Percentiles rank a stretch among this genome's conserved stretches.
These are phyloP conservation scores for Argyra leucocephala DNA, from an alignment of 2,888 invertebrate genomes.

Conservation along the genomic window DNA sequence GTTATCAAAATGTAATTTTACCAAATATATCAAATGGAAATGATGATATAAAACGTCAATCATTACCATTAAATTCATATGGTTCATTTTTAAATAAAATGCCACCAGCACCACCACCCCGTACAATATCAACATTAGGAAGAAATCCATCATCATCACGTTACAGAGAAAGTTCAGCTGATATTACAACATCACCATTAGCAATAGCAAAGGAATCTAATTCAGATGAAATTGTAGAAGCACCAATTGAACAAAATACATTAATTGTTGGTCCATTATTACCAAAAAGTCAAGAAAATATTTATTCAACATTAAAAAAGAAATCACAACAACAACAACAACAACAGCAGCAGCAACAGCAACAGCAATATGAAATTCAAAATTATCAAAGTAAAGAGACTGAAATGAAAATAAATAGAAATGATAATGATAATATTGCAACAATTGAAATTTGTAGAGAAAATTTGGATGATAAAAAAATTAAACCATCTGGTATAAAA, in stretches of 20 bases:
- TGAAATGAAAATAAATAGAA: constrained; percentile 23
- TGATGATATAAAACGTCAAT: constrained; percentile 48
- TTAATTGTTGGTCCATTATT: constrained; percentile 49
- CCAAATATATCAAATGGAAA: constrained; percentile 26
- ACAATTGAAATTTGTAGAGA: constrained; percentile 17
- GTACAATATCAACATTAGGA: constrained; percentile 59
- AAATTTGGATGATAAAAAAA: constrained; percentile 15
- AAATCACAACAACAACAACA: constrained; percentile 19
- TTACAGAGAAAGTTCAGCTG: constrained; percentile 35
- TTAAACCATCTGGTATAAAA: constrained; percentile 21
- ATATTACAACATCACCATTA: constrained; percentile 43
- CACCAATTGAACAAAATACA: constrained; percentile 47
- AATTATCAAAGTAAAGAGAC: constrained; percentile 7
- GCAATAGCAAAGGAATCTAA: constrained; percentile 46
- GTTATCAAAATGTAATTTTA: neutral
- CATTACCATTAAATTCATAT: constrained; percentile 49
- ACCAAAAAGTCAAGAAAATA: constrained; percentile 37
- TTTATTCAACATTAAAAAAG: constrained; percentile 27
- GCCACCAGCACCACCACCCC: constrained; percentile 65
- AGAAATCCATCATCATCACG: constrained; percentile 40
- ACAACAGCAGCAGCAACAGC: constrained; percentile 13
- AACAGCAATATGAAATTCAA: constrained; percentile 14
- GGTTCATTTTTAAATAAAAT: constrained; percentile 30
- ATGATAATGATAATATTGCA: constrained; percentile 24
- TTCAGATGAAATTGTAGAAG: constrained; percentile 41